These are phyloP conservation scores for Tylochromis polylepis DNA, from an alignment of 2,113 vertebrate genomes.

Conservation along the genomic window DNA sequence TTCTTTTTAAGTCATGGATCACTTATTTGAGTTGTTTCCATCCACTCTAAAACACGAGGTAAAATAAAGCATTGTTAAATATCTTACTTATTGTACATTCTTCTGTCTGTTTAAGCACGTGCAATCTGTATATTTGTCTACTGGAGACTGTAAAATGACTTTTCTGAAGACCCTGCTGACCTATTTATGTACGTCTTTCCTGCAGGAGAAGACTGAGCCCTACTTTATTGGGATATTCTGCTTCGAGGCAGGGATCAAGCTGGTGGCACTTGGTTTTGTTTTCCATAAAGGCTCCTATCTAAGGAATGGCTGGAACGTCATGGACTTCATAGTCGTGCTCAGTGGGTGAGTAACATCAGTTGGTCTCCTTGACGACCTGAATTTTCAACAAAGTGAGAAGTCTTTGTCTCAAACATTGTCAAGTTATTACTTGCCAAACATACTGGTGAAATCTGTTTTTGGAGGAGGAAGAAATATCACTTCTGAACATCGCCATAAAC, in stretches of 20 bases:
- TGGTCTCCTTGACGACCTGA: not conserved
- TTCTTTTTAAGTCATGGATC: not conserved
- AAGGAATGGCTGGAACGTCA: slow-evolving; percentile 97
- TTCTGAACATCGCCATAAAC: not conserved
- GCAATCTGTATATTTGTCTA: not conserved
- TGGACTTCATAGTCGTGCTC: slow-evolving; percentile 99
- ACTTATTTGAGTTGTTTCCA: not conserved
- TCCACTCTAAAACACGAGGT: not conserved
- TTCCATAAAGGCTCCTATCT: slow-evolving; percentile 98
- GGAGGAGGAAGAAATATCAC: not conserved
- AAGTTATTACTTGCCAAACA: not conserved
- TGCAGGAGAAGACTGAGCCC: slow-evolving; percentile 95
- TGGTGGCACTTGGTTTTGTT: slow-evolving; percentile 95
- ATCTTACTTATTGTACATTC: not conserved
- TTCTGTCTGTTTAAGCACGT: not conserved
- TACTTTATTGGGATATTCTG: slow-evolving; percentile 99
- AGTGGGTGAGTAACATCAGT: slow-evolving; percentile 85
- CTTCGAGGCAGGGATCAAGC: slow-evolving; percentile 97
- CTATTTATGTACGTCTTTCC: not conserved
- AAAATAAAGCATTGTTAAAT: not conserved
- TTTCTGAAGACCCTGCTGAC: not conserved
- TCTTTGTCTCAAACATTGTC: slow-evolving; percentile 17
- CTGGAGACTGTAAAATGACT: not conserved
- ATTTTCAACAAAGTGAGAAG: not conserved
- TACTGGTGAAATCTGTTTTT: not conserved